Conservation (phyloP, 2,797 vertebrate genomes). For the Odontamblyopus rebecca region DNA sequence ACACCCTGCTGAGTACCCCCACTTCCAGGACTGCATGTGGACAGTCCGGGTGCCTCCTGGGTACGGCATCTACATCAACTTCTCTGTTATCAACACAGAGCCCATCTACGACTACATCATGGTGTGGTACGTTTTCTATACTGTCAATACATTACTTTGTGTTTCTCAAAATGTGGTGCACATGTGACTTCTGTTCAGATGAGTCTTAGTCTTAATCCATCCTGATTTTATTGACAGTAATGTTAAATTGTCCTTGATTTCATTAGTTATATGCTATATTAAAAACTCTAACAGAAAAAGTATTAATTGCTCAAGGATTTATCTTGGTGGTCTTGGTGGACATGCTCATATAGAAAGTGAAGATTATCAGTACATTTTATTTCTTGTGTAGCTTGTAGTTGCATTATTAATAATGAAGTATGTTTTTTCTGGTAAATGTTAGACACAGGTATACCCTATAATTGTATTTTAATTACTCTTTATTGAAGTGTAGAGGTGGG, state of each 20-base stretch:
- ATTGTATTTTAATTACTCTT: too few species aligned
- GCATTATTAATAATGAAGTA: neutral
- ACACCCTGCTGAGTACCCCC: slow-evolving; percentile 96
- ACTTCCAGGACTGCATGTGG: slow-evolving; percentile 97
- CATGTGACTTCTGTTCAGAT: neutral
- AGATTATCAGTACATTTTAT: too few species aligned
- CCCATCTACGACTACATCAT: slow-evolving; percentile 98
- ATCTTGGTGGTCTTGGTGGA: too few species aligned
- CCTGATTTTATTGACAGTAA: neutral
- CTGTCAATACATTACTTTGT: slow-evolving; percentile 4
- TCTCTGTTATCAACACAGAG: slow-evolving; percentile 95
- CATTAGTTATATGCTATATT: neutral
- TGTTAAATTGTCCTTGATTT: neutral
- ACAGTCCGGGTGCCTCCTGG: slow-evolving; percentile 91
- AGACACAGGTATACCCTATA: too few species aligned
- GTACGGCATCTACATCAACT: slow-evolving; percentile 95
- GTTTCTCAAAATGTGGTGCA: neutral
- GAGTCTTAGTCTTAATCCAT: neutral
- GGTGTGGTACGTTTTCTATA: slow-evolving; percentile 84
- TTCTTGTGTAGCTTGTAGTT: neutral
- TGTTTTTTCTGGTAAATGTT: too few species aligned
- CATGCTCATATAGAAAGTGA: too few species aligned
- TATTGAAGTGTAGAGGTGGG: too few species aligned
- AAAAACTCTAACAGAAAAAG: too few species aligned
- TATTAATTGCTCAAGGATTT: too few species aligned